These are phyloP conservation scores for Chrysaora quinquecirrha DNA, from an alignment of 30 jellyfish, hydroid and myxozoan genomes.

Conservation along the genomic window DNA sequence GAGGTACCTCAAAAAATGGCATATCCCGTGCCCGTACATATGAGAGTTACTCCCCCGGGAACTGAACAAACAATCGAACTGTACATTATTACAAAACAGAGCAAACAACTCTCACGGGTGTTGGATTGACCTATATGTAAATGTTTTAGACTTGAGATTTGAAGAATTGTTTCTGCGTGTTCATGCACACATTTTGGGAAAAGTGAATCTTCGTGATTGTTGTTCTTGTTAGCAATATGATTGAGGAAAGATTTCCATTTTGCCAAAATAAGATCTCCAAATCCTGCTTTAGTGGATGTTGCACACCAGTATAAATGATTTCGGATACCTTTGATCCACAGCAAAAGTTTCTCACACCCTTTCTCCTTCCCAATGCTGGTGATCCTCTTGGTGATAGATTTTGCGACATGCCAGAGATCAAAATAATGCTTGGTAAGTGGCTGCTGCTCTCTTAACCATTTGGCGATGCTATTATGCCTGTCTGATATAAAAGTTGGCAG, in stretches of 20 bases:
- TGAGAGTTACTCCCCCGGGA: no score
- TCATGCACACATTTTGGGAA: slow-evolving; percentile 20
- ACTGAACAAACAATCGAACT: no score
- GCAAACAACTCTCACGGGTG: no score
- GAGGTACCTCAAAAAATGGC: no score
- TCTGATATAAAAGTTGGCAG: slow-evolving; percentile 45
- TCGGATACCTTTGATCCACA: slow-evolving; percentile 7
- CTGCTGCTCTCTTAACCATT: slow-evolving; percentile 19
- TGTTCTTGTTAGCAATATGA: slow-evolving; percentile 24
- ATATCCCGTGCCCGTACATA: no score
- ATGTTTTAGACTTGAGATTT: no score
- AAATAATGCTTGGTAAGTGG: slow-evolving; percentile 28
- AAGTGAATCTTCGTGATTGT: not conserved
- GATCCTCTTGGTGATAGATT: not conserved
- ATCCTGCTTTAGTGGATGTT: slow-evolving; percentile 16
- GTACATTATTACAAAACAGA: no score
- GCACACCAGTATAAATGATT: slow-evolving; percentile 44
- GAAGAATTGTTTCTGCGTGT: no score
- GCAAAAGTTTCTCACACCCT: slow-evolving; percentile 20
- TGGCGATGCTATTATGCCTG: slow-evolving; percentile 39
- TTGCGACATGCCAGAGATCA: slow-evolving; percentile 57
- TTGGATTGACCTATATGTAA: no score
- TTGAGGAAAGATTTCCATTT: slow-evolving; percentile 7
- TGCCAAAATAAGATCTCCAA: slow-evolving; percentile 27
- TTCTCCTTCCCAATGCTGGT: slow-evolving; percentile 3